Conservation (phyloP, 1,140 invertebrate species). For the Drosophila guanche region DNA sequence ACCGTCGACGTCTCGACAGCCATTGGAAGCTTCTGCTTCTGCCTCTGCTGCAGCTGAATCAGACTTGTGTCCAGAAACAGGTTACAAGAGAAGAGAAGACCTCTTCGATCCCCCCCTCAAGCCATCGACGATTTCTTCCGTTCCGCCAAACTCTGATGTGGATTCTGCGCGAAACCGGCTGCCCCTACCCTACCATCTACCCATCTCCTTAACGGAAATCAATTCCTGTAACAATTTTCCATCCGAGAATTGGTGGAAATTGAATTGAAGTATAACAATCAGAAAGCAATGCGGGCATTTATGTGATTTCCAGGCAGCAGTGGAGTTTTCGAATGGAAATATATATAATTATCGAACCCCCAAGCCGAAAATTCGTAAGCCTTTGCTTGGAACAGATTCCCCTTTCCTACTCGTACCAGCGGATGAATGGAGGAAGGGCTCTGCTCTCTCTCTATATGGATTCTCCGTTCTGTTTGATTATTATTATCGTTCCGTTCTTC, state of each 20-base stretch:
- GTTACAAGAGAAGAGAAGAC: constrained; percentile 9
- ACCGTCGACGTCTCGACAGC: constrained; percentile 14
- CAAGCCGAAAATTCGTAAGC: constrained; percentile 8
- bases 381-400: constrained; percentile 22
- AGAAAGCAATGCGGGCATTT: constrained; percentile 26
- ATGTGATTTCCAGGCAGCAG: neutral
- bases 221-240: constrained; percentile 42
- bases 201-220: constrained; percentile 28
- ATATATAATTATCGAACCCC: constrained; percentile 21
- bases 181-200: constrained; percentile 22
- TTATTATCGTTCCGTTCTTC: constrained; percentile 20
- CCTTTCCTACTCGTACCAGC: constrained; percentile 5
- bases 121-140: constrained; percentile 44
- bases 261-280: constrained; percentile 13
- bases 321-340: constrained; percentile 7
- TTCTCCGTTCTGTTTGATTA: constrained; percentile 21
- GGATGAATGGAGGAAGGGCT: neutral
- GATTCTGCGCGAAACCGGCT: constrained; percentile 37
- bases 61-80: constrained; percentile 16
- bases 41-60: no score
- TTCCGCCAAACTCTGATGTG: constrained; percentile 47
- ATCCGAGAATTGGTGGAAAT: constrained; percentile 29
- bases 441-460: constrained; percentile 9
- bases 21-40: no score
- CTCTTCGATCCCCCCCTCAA: constrained; percentile 10